phyloP scores from a whole-genome alignment of 2,888 invertebrate genomes.

The Pinctada fucata region DNA sequence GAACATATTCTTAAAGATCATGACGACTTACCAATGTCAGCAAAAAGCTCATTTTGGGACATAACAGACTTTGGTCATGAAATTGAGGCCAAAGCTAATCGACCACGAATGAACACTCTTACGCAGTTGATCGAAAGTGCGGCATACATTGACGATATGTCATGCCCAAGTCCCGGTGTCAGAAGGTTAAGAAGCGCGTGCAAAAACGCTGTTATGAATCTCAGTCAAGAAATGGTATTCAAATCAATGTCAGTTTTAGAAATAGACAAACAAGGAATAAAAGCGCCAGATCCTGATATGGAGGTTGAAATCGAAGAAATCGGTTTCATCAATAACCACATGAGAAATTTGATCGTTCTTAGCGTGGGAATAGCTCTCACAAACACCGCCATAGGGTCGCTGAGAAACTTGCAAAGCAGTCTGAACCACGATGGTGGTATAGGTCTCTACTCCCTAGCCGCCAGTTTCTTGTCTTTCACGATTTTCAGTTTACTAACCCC shows the following conservation, averaged over 20 bases:
- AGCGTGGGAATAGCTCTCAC: slow-evolving; percentile 65
- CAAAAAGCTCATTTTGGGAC: slow-evolving; percentile 26
- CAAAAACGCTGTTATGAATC: slow-evolving; percentile 31
- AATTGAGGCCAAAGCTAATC: slow-evolving; percentile 7
- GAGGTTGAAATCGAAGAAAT: slow-evolving; percentile 24
- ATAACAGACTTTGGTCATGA: slow-evolving; percentile 26
- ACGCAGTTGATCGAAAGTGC: slow-evolving; percentile 19
- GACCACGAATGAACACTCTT: slow-evolving; percentile 2
- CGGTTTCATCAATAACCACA: slow-evolving; percentile 52
- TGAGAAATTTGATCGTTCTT: slow-evolving; percentile 67
- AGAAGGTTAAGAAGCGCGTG: slow-evolving; percentile 32
- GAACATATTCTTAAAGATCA: neutral
- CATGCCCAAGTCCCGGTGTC: slow-evolving; percentile 26
- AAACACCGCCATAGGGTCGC: slow-evolving; percentile 66
- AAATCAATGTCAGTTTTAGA: slow-evolving; percentile 27
- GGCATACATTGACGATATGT: slow-evolving; percentile 37
- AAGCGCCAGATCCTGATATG: slow-evolving; percentile 6
- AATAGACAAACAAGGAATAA: slow-evolving; percentile 13
- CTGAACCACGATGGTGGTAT: slow-evolving; percentile 70
- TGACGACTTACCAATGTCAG: neutral
- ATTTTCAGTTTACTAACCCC: slow-evolving; percentile 71
- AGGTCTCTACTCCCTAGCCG: slow-evolving; percentile 69
- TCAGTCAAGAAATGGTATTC: slow-evolving; percentile 34
- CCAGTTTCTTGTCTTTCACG: slow-evolving; percentile 64
- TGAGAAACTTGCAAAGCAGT: slow-evolving; percentile 74